Conservation (phyloP, 2,113 vertebrate species). For the Sceloporus undulatus region DNA sequence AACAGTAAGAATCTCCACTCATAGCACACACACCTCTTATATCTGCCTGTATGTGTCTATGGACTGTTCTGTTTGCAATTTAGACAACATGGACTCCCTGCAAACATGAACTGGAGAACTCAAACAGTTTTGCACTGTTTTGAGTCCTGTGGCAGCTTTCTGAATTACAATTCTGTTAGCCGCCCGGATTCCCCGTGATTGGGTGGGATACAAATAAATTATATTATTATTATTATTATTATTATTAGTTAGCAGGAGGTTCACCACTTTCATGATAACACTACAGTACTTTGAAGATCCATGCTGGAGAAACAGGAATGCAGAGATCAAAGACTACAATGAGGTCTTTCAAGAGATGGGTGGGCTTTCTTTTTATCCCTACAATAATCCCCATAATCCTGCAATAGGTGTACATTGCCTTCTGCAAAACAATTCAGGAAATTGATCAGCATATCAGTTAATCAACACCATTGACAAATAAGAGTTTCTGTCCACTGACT, state of each 20-base stretch:
- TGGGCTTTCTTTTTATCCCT: neutral
- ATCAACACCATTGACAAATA: too few species aligned
- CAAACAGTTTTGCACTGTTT: neutral
- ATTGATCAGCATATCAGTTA: neutral
- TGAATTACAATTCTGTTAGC: neutral
- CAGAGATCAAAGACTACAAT: neutral
- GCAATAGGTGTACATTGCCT: neutral
- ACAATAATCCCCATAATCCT: neutral
- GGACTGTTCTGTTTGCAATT: neutral
- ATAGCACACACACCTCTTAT: neutral
- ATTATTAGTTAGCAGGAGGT: neutral
- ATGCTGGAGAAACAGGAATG: neutral
- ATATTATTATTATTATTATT: too few species aligned
- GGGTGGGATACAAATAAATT: too few species aligned
- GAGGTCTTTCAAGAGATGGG: neutral
- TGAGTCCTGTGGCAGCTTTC: neutral
- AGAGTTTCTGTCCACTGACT: neutral
- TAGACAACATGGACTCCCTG: neutral
- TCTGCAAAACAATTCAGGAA: neutral
- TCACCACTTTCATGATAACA: neutral
- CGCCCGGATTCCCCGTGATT: too few species aligned
- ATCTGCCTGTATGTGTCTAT: neutral
- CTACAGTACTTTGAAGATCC: neutral
- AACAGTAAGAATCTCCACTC: neutral
- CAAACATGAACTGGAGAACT: neutral